These are phyloP conservation scores for Hippocampus zosterae DNA, from an alignment of 2,113 vertebrate species.

Conservation along the genomic window DNA sequence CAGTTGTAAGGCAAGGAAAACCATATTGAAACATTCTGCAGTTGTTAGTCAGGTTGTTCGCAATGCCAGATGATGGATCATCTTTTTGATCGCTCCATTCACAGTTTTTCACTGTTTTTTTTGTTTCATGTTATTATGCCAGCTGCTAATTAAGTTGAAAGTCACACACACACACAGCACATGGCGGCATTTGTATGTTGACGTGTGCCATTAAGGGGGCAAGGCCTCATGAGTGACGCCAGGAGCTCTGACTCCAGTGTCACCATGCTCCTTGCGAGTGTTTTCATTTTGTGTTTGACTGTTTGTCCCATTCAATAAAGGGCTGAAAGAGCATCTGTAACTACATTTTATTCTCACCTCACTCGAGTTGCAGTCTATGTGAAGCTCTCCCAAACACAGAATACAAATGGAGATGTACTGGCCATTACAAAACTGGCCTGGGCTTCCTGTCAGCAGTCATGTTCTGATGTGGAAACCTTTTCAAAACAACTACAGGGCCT, in stretches of 20 bases:
- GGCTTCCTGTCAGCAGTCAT: conserved; percentile 68
- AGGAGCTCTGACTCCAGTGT: too few relatives aligned
- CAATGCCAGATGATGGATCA: too few relatives aligned
- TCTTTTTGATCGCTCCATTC: background rate
- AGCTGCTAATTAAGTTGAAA: too few relatives aligned
- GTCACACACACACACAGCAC: background rate
- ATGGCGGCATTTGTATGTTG: background rate
- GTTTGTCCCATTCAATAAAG: too few relatives aligned
- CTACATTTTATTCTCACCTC: too few relatives aligned
- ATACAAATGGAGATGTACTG: conserved; percentile 67
- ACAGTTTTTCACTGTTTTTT: background rate
- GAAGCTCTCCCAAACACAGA: conserved; percentile 29
- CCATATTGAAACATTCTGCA: conserved; percentile 7
- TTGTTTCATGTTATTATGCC: background rate
- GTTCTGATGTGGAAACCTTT: conserved; percentile 57
- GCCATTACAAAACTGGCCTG: conserved; percentile 60
- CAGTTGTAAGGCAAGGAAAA: conserved; percentile 7
- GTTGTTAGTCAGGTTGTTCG: conserved; percentile 1
- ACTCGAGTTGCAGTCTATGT: too few relatives aligned
- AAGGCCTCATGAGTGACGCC: too few relatives aligned
- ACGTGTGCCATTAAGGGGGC: too few relatives aligned
- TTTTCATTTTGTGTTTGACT: too few relatives aligned
- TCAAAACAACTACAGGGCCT: conserved; percentile 45
- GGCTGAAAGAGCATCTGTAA: too few relatives aligned
- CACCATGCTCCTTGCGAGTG: too few relatives aligned